Base-by-base conservation (phyloP, 2,888 invertebrate species). In the Mimas tiliae region DNA sequence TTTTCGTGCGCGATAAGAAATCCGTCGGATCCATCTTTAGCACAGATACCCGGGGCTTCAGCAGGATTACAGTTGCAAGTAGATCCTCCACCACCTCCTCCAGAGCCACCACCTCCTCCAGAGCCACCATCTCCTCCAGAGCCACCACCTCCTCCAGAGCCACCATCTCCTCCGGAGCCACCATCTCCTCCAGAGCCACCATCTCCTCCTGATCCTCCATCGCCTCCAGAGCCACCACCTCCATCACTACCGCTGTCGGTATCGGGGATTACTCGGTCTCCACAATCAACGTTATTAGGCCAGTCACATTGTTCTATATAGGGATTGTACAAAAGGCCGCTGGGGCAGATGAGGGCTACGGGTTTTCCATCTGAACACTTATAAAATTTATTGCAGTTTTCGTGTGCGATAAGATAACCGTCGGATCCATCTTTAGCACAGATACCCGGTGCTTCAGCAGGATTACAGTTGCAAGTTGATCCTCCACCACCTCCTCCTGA, bases 361-460 rank as follows among this genome's bases (percentile, higher is more conserved):
- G 93, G 95, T 0, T 83, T 77, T 11, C 94, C 95, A 72, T 94
- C 92, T 91, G 95, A 94, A 76, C 95, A 95, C 73, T 95, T 94
- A 33, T 95, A 78, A 69, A 74, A 81, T 63, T 77, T 72, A 34
- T 75, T 62, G 65, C 77, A 74, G 64, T 74, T 71, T 51, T 74
- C 76, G 19, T 78, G 76, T 0, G 83, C 80, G 0, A 84, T 68
- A 6, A 83, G 67, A 1, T 74, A 63, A 6, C 80, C 78, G 11
- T 80, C 72, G 1, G 82, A 80, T 6, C 67, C 74, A 3, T 70
- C 68, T 16, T 71, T 64, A 0, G 71, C 72, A 45, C 77, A 74
- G 21, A 76, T 75, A 4, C 63, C 50, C 33, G 73, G 70, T 0
- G 75, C 78, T 68, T 70, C 65, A 27, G 72, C 68, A 2, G 77